Evolutionary conservation across 2,888 invertebrate species (phyloP).

Genomic region (Pyrocoelia pectoralis): DNA sequence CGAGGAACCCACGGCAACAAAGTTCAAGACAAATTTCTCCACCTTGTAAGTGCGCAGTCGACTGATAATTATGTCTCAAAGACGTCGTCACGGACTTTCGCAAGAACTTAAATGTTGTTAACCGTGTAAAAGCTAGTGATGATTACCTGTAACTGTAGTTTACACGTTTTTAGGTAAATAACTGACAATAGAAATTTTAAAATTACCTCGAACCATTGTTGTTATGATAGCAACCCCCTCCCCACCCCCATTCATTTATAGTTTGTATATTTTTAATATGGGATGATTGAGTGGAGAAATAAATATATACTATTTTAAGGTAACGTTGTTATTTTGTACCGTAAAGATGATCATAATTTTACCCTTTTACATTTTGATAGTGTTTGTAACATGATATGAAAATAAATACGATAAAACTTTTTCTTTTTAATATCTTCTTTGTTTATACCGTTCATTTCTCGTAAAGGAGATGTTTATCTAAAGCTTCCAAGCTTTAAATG

Average conservation of each 20-base stretch:
- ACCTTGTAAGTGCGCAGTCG: slow-evolving; percentile 26
- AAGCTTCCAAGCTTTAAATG: not conserved
- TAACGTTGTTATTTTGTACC: slow-evolving; percentile 28
- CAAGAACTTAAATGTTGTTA: slow-evolving; percentile 30
- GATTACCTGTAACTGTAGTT: slow-evolving; percentile 33
- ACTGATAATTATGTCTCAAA: slow-evolving; percentile 26
- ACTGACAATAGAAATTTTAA: slow-evolving; percentile 32
- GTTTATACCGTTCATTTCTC: too few relatives aligned
- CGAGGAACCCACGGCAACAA: slow-evolving; percentile 24
- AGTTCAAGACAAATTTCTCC: slow-evolving; percentile 26
- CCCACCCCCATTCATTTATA: slow-evolving; percentile 14
- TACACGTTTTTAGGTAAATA: slow-evolving; percentile 33
- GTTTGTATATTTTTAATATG: slow-evolving; percentile 31
- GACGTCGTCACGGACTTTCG: slow-evolving; percentile 29
- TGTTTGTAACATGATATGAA: slow-evolving; percentile 27
- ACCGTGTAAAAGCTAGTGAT: slow-evolving; percentile 34
- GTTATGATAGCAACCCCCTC: slow-evolving; percentile 24
- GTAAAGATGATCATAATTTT: slow-evolving; percentile 25
- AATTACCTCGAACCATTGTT: slow-evolving; percentile 31
- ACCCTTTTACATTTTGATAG: slow-evolving; percentile 33
- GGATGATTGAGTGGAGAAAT: slow-evolving; percentile 22
- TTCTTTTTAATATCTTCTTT: not conserved
- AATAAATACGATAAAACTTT: slow-evolving; percentile 11
- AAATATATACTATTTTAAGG: slow-evolving; percentile 33
- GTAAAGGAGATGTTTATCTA: too few relatives aligned